Conservation (phyloP, 2,113 vertebrate species). For the Peucedramus taeniatus region DNA sequence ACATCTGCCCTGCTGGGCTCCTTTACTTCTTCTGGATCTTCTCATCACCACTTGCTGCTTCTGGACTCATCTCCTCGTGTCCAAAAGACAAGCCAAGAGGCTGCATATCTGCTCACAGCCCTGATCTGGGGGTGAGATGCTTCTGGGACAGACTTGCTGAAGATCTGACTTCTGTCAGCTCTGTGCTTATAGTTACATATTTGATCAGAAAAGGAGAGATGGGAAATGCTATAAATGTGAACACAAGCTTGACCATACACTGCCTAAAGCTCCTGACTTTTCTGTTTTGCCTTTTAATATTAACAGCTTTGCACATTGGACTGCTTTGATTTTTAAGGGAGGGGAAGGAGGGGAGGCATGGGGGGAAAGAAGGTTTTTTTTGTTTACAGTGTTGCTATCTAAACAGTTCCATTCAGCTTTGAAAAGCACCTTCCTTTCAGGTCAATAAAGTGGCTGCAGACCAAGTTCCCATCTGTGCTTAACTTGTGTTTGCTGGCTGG, state of each 20-base stretch:
- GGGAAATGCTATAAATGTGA: not conserved
- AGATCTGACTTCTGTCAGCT: not conserved
- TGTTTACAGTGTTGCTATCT: not conserved
- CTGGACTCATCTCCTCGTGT: not conserved
- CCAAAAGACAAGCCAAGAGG: not conserved
- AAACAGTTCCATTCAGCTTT: not conserved
- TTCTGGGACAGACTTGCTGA: not conserved
- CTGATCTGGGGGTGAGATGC: not conserved
- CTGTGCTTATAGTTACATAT: not conserved
- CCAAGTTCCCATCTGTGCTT: constrained; percentile 21
- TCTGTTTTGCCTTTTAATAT: not conserved
- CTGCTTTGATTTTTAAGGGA: not conserved
- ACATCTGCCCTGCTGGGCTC: not conserved
- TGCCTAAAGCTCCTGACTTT: not conserved
- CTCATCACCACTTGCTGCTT: not conserved
- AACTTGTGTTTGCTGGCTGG: not conserved
- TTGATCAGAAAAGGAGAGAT: not conserved
- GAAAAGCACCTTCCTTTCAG: constrained; percentile 26
- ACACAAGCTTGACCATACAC: not conserved
- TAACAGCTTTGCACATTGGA: not conserved
- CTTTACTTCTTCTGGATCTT: not conserved
- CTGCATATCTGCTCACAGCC: not conserved
- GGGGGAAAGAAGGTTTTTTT: not conserved
- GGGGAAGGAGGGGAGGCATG: not conserved
- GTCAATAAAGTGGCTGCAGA: constrained; percentile 34